A percentile compares a stretch with the other conserved stretches of the same genome.
Evolutionary conservation across 2,113 vertebrate species (phyloP).

Genomic region (Grammatotria lemairii): DNA sequence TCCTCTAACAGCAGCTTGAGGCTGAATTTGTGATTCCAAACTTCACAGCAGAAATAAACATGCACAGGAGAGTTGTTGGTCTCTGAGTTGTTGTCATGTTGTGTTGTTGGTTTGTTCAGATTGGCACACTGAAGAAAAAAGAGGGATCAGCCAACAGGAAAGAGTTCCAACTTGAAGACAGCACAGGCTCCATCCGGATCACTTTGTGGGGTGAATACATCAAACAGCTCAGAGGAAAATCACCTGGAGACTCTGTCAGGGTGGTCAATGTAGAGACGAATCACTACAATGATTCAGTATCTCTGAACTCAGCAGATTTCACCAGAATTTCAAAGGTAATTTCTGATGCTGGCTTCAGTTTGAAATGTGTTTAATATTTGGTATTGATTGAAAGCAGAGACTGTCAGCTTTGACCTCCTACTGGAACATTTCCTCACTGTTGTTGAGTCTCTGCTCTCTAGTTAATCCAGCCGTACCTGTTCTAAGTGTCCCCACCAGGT

Average conservation of each 20-base stretch:
- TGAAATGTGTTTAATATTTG: background rate
- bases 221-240: background rate
- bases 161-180: background rate
- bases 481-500: background rate
- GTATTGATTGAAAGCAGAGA: background rate
- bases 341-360: background rate
- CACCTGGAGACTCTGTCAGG: background rate
- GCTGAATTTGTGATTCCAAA: background rate
- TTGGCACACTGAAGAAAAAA: background rate
- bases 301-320: background rate
- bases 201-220: background rate
- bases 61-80: background rate
- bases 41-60: background rate
- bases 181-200: background rate
- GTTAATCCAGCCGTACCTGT: background rate
- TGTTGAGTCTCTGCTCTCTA: background rate
- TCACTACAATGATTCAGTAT: accelerated
- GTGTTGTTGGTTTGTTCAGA: background rate
- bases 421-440: background rate
- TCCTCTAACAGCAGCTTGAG: background rate
- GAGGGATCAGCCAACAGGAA: too few relatives aligned
- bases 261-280: background rate
- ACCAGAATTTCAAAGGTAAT: background rate
- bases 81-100: background rate
- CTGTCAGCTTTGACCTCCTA: background rate